These are phyloP conservation scores for Nannoperca obscura DNA, from an alignment of 2,797 vertebrate species.

Conservation along the genomic window DNA sequence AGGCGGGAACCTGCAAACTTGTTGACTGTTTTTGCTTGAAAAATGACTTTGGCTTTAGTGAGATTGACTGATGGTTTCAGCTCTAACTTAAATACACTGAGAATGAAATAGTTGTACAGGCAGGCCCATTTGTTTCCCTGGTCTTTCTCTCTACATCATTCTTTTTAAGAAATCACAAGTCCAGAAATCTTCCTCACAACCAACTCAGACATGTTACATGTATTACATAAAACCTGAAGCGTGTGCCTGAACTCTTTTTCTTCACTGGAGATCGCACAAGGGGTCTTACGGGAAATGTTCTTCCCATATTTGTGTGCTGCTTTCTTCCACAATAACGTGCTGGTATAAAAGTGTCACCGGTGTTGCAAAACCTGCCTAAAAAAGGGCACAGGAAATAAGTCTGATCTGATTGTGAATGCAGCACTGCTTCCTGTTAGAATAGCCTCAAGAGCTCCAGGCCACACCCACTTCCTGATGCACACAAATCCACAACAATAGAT, in stretches of 20 bases:
- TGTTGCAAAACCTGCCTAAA: slow-evolving; percentile 29
- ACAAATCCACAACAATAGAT: slow-evolving; percentile 50
- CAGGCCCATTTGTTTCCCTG: not conserved
- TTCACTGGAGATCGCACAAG: not conserved
- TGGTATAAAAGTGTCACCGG: not conserved
- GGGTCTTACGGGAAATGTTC: slow-evolving; percentile 12
- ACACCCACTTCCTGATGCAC: slow-evolving; percentile 67
- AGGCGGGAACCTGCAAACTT: not conserved
- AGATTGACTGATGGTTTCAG: not conserved
- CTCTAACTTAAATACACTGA: not conserved
- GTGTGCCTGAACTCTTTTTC: not conserved
- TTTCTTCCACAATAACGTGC: not conserved
- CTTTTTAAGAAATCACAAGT: not conserved
- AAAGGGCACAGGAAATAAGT: slow-evolving; percentile 65
- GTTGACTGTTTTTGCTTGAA: not conserved
- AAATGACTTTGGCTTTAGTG: not conserved
- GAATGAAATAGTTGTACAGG: not conserved
- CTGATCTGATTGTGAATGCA: slow-evolving; percentile 54
- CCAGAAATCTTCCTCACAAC: not conserved
- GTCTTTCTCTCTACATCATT: not conserved
- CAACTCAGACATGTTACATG: too few species aligned
- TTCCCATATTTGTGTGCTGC: not conserved
- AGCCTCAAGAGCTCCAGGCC: slow-evolving; percentile 33
- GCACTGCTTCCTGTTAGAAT: slow-evolving; percentile 69
- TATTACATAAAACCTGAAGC: not conserved